Base-by-base conservation (phyloP, 2,888 invertebrate species). In the Synanthedon vespiformis region DNA sequence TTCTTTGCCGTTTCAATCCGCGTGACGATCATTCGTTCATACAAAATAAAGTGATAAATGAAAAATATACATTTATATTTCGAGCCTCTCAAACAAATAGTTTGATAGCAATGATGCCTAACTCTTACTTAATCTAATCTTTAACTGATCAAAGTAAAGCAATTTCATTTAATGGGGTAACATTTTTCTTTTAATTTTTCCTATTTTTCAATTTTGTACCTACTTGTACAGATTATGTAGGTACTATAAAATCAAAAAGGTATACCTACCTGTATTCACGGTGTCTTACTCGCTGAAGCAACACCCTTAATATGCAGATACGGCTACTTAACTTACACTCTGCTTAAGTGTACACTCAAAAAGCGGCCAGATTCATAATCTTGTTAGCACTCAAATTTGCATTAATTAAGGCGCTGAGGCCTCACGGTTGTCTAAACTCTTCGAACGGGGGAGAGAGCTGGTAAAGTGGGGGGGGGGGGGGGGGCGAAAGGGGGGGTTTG, bases 331-430 rank as follows among this genome's bases (percentile, higher is more conserved):
- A 72, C 64, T 70, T 63, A 63, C 64, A 62, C 68, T 62, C 63
- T 64, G 60, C 68, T 74, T 75, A 77, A 77, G 68, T 72, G 72
- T 73, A 63, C 68, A 67, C 69, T 82, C 81, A 85, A 85, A 86
- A 85, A 81, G 81, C 78, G 73, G 72, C 68, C 65, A 73, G 78
- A 77, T 82, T 84, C 86, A 87, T 87, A 87, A 87, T 87, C 87
- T 87, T 86, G 86, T 87, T 87, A 87, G 86, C 86, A 77, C 87
- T 81, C 80, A 86, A 87, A 87, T 87, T 87, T 87, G 86, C 86
- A 87, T 87, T 87, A 86, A 87, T 87, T 87, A 87, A 85, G 80
- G 78, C 76, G 70, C 77, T 80, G 80, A 78, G 79, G 72, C 77
- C 73, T 63, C 71, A 70, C 73, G 74, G 72, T 75, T 73, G 72